Evolutionary conservation across 2,113 vertebrate species (phyloP), one percentile per base, ranked within the genome.

Genomic region (Otolemur garnettii): DNA sequence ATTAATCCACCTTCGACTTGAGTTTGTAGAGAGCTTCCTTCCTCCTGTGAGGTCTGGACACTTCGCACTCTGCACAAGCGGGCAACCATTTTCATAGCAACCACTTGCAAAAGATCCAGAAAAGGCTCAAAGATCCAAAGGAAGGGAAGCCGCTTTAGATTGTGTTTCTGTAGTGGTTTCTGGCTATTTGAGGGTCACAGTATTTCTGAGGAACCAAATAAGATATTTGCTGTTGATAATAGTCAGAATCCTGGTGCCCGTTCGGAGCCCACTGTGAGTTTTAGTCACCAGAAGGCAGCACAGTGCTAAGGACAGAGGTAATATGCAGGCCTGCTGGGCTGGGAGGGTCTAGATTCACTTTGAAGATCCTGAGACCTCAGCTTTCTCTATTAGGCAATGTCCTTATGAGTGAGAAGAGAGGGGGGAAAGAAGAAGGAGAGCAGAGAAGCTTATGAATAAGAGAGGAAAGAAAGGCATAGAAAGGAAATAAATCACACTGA

Each of bases 181-280:
- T 87, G 96, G 59, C 66, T 53, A 66, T 30, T 90, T 35, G 45
- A 69, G 33, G 81, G 28, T 90, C 50, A 60, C 18, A 35, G 35
- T 66, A 53, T 87, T 96, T 90, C 77, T 26, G n/a, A 94, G 69
- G 66, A 91, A 55, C 33, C 33, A 26, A 66, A 62, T 19, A 88
- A 82, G 42, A 3, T 55, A 38, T 77, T 91, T 89, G 62, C 95
- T 91, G 26, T 45, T 80, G 18, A 35, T 72, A 19, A 33, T 35
- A 62, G 17, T 81, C 24, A 85, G 50, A 57, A 87, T 21, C 35
- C n/a, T 11, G 1, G 53, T 69, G 74, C 50, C 64, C 5, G 53
- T 33, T 74, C 35, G 55, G 62, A 83, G 59, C 55, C 59, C 62
- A 0, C 26, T 93, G 59, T 95, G 84, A 95, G 38, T 75, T 69